Evolutionary conservation across 2,888 invertebrate species (phyloP).

Genomic region (Tuberolachnus salignus): DNA sequence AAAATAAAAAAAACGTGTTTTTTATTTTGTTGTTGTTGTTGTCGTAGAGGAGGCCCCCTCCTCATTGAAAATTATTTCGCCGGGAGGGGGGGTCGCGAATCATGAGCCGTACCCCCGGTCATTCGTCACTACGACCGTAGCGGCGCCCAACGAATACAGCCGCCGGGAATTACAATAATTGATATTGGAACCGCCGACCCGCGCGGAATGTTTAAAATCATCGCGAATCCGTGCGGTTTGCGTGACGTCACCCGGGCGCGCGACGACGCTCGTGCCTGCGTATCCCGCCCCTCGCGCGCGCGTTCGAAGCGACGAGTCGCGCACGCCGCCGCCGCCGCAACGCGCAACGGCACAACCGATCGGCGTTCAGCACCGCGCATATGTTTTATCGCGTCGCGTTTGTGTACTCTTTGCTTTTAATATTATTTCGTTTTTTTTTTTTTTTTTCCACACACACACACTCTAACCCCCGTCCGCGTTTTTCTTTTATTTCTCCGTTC

Average conservation of each 20-base stretch:
- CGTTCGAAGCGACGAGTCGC: not conserved
- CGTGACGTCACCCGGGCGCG: constrained; percentile 41
- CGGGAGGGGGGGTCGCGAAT: too few species aligned
- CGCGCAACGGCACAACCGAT: not conserved
- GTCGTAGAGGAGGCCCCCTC: too few species aligned
- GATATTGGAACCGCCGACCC: too few species aligned
- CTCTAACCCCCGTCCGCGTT: not conserved
- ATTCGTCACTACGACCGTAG: too few species aligned
- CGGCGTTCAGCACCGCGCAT: not conserved
- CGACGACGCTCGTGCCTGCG: too few species aligned
- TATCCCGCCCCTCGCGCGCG: not conserved
- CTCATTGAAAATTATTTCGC: too few species aligned
- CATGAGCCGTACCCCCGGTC: too few species aligned
- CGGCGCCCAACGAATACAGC: too few species aligned
- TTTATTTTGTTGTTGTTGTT: too few species aligned
- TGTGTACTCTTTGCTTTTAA: constrained; percentile 55
- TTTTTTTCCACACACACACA: not conserved
- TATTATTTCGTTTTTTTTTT: constrained; percentile 12
- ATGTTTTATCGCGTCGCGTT: constrained; percentile 50
- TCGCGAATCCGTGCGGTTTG: not conserved
- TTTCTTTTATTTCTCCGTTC: not conserved
- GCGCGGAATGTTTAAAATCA: not conserved
- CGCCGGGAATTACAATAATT: too few species aligned
- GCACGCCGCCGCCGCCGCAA: not conserved
- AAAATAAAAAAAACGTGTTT: too few species aligned